These are phyloP conservation scores for Acanthopagrus latus DNA, from an alignment of 2,797 vertebrate genomes.

Conservation along the genomic window DNA sequence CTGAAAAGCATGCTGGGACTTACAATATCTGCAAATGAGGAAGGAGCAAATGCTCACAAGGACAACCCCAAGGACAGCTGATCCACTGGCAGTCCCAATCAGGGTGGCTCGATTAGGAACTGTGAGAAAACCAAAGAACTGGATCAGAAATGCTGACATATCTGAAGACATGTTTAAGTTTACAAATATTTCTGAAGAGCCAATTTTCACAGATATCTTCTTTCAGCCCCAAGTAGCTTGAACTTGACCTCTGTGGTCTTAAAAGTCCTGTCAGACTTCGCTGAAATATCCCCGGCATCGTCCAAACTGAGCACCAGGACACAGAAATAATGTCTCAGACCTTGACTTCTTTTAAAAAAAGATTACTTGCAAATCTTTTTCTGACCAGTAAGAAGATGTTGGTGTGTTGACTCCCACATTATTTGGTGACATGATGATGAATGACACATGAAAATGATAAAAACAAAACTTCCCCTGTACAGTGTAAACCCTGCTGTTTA, in stretches of 20 bases:
- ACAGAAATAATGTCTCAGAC: background rate
- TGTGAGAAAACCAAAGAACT: background rate
- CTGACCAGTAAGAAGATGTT: background rate
- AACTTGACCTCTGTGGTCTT: no score
- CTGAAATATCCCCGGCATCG: no score
- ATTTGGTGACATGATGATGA: background rate
- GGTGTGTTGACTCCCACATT: background rate
- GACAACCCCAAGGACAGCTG: accelerated
- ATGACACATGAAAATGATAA: background rate
- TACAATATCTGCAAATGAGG: constrained; percentile 2
- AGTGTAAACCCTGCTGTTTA: background rate
- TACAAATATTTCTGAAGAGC: background rate
- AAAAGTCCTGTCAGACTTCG: no score
- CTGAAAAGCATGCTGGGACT: constrained; percentile 8
- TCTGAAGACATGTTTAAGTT: background rate
- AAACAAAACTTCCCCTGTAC: background rate
- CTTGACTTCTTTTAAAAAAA: background rate
- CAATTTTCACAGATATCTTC: no score
- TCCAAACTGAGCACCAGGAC: background rate
- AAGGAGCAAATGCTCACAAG: background rate
- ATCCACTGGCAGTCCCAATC: accelerated
- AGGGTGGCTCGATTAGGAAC: accelerated
- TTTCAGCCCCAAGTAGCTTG: no score
- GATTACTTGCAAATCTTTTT: background rate
- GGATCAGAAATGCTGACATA: background rate